phyloP scores from a whole-genome alignment of 2,113 vertebrate genomes.

The Parus major region DNA sequence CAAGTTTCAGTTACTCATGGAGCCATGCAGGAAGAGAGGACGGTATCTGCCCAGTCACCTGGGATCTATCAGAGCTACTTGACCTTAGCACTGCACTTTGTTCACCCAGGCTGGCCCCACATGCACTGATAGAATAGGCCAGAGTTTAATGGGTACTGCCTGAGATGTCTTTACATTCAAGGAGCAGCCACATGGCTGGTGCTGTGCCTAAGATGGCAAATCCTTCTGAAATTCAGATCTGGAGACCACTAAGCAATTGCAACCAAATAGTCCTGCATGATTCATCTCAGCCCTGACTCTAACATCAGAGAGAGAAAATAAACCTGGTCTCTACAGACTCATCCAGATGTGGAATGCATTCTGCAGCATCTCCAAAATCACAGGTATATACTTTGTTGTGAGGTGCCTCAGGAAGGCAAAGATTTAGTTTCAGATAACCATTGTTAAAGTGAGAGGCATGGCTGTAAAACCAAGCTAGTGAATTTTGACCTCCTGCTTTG shows the following conservation, averaged over 20 bases:
- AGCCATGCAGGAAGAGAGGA: neutral
- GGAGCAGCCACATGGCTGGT: neutral
- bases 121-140: accelerated
- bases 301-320: neutral
- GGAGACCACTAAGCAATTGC: neutral
- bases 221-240: neutral
- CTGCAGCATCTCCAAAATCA: neutral
- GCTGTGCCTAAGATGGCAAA: neutral
- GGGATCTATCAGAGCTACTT: neutral
- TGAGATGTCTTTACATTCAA: neutral
- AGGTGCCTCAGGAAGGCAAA: too few relatives aligned
- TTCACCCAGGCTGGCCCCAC: neutral
- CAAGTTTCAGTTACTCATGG: neutral
- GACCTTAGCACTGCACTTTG: neutral
- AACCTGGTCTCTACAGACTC: neutral
- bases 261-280: neutral
- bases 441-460: too few relatives aligned
- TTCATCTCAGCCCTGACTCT: neutral
- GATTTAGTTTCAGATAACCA: too few relatives aligned
- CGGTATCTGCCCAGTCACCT: neutral
- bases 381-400: too few relatives aligned
- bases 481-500: too few relatives aligned
- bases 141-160: neutral
- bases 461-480: too few relatives aligned
- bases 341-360: neutral